Conservation (phyloP, 2,888 invertebrate species). For the Stegana nigrithorax region DNA sequence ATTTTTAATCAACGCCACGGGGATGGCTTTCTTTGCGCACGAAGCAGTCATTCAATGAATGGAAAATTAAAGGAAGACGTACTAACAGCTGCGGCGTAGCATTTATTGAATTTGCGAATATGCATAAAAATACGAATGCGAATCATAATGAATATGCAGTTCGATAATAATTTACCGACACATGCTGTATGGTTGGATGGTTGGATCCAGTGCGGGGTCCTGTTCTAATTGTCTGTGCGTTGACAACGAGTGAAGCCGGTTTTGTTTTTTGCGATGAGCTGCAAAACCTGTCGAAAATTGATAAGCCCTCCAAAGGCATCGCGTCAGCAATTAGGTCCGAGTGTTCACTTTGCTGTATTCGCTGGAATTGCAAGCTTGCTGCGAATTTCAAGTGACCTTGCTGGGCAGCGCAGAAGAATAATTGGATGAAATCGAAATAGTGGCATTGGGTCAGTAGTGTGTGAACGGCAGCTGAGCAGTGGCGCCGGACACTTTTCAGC, state of each 20-base stretch:
- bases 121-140: no score
- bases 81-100: no score
- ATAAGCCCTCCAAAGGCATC: constrained; percentile 53
- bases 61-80: no score
- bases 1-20: no score
- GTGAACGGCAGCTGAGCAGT: constrained; percentile 5
- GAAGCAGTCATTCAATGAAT: no score
- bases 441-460: constrained; percentile 49
- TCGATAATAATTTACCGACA: neutral
- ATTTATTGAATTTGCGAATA: no score
- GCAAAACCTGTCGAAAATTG: constrained; percentile 48
- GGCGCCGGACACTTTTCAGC: constrained; percentile 11
- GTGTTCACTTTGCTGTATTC: constrained; percentile 9
- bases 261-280: neutral
- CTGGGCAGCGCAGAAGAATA: constrained; percentile 30
- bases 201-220: neutral
- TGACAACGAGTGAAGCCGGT: neutral
- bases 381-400: constrained; percentile 45
- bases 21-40: no score
- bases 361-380: constrained; percentile 29
- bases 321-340: constrained; percentile 41
- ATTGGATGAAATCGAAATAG: constrained; percentile 34
- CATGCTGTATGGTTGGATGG: neutral
- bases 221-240: constrained; percentile 13
- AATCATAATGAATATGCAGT: no score